These are phyloP conservation scores for Phanerotoma sp. DNA, from an alignment of 2,888 invertebrate species.

Conservation along the genomic window DNA sequence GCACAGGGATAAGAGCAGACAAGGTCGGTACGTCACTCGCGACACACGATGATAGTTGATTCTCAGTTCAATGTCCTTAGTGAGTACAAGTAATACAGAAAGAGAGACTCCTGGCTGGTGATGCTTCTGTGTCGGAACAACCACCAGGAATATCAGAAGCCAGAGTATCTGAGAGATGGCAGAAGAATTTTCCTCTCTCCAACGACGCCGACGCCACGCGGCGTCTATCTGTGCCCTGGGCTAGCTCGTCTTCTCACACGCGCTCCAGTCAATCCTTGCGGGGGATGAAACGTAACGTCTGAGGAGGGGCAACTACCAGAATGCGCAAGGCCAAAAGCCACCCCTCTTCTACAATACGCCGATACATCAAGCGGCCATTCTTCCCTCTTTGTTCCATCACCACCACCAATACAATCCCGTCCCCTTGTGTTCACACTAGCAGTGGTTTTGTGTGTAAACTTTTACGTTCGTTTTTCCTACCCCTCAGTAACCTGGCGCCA, in stretches of 20 bases:
- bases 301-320: constrained; percentile 49
- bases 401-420: constrained; percentile 23
- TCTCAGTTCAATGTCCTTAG: constrained; percentile 23
- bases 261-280: constrained; percentile 48
- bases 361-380: constrained; percentile 8
- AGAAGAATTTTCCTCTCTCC: constrained; percentile 66
- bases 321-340: constrained; percentile 51
- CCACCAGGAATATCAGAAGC: constrained; percentile 45
- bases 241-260: constrained; percentile 42
- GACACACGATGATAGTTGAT: constrained; percentile 31
- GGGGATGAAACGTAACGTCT: constrained; percentile 39
- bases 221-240: constrained; percentile 58
- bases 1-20: constrained; percentile 37
- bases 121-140: constrained; percentile 24
- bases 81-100: background rate
- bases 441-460: constrained; percentile 24
- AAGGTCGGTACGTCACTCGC: constrained; percentile 25
- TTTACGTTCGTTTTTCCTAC: constrained; percentile 17
- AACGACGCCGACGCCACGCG: constrained; percentile 60
- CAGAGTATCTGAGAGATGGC: constrained; percentile 58
- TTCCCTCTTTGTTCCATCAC: constrained; percentile 20
- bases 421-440: constrained; percentile 21
- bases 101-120: constrained; percentile 20
- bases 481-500: constrained; percentile 51
- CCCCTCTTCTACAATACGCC: constrained; percentile 37